Conservation (phyloP, 92 coral and sea anemone genomes). For the Chrysogorgia sp. region DNA sequence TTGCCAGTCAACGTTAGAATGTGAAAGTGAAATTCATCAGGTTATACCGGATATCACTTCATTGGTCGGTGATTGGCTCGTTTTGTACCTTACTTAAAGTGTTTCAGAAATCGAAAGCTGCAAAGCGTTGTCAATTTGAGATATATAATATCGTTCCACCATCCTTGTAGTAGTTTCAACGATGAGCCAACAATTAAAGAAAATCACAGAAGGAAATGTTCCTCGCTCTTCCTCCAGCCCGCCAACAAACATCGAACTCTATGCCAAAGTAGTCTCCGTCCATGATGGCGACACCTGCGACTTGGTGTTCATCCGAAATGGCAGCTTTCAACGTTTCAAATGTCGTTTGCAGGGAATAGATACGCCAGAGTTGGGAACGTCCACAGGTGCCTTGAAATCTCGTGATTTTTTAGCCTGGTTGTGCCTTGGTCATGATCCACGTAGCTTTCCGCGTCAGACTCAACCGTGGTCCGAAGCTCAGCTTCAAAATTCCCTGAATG, state of each 20-base stretch:
- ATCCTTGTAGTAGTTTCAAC: background rate
- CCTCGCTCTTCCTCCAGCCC: background rate
- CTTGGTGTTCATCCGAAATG: constrained; percentile 11
- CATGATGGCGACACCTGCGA: constrained; percentile 30
- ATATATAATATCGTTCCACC: too few species aligned
- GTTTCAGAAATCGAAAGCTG: too few species aligned
- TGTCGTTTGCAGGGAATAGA: constrained; percentile 12
- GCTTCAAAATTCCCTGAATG: background rate
- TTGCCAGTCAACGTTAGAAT: too few species aligned
- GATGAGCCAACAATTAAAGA: background rate
- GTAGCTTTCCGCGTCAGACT: background rate
- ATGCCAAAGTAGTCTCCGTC: background rate
- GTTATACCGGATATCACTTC: too few species aligned
- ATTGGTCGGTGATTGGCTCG: too few species aligned
- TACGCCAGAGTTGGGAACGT: background rate
- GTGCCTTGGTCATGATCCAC: constrained; percentile 4
- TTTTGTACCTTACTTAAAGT: too few species aligned
- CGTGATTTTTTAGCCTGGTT: constrained; percentile 33
- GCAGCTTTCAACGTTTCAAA: constrained; percentile 9
- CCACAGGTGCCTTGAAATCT: background rate
- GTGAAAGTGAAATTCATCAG: too few species aligned
- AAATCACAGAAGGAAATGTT: background rate
- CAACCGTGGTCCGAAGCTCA: constrained; percentile 5
- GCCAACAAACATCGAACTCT: background rate
- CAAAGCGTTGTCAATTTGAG: too few species aligned